phyloP scores from a whole-genome alignment of 2,888 invertebrate genomes.

The Vanessa cardui region DNA sequence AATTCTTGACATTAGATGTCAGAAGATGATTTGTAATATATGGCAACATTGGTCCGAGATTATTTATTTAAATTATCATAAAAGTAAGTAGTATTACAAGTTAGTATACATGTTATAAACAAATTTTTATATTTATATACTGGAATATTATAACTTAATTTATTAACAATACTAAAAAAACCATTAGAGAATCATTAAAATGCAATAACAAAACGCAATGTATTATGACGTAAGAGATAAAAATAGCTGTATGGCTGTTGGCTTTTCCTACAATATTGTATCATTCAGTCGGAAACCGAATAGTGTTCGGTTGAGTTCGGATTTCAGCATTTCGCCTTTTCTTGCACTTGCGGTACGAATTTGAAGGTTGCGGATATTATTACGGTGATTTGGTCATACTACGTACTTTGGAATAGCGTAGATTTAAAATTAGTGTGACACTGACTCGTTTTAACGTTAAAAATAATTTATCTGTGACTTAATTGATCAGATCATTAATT shows the following conservation, averaged over 20 bases:
- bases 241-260: slow-evolving; percentile 56
- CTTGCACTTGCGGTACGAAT: slow-evolving; percentile 27
- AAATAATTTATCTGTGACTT: slow-evolving; percentile 31
- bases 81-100: neutral
- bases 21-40: neutral
- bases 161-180: neutral
- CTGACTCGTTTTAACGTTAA: slow-evolving; percentile 32
- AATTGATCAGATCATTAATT: slow-evolving; percentile 17
- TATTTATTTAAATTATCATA: neutral
- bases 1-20: neutral
- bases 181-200: neutral
- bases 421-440: slow-evolving; percentile 45
- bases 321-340: slow-evolving; percentile 22
- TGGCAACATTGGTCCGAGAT: slow-evolving; percentile 5
- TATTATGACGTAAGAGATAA: slow-evolving; percentile 67
- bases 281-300: slow-evolving; percentile 32
- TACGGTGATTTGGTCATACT: slow-evolving; percentile 34
- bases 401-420: slow-evolving; percentile 43
- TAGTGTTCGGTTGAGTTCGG: slow-evolving; percentile 30
- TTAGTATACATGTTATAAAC: too few relatives aligned
- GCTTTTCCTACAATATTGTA: slow-evolving; percentile 34
- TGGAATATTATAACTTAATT: neutral
- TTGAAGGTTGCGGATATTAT: slow-evolving; percentile 44
- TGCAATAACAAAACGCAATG: slow-evolving; percentile 60
- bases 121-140: too few relatives aligned